Evolutionary conservation across 2,113 vertebrate species (phyloP).

Genomic region (Eptesicus fuscus): DNA sequence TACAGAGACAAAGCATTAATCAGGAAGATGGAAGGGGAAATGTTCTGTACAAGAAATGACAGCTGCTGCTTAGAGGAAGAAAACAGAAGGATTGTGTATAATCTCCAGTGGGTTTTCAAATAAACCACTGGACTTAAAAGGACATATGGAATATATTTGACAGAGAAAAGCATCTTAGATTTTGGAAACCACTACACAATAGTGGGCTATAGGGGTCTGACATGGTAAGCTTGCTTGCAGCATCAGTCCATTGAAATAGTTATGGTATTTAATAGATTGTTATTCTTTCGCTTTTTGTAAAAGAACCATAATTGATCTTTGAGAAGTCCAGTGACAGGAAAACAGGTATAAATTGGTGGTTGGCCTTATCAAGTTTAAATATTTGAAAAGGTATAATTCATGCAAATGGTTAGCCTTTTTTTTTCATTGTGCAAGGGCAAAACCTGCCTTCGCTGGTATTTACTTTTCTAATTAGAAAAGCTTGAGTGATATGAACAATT

Average conservation of each 20-base stretch:
- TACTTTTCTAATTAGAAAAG: constrained; percentile 77
- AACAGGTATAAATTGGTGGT: constrained; percentile 14
- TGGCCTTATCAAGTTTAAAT: constrained; percentile 48
- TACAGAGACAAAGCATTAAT: constrained; percentile 55
- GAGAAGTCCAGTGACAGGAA: constrained; percentile 20
- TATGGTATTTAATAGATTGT: not conserved
- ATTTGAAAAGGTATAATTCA: constrained; percentile 49
- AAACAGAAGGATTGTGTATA: constrained; percentile 15
- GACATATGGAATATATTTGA: not conserved
- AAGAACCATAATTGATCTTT: constrained; percentile 44
- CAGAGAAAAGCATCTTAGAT: constrained; percentile 20
- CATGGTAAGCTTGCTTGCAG: not conserved
- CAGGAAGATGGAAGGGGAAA: constrained; percentile 40
- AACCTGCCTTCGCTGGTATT: constrained; percentile 59
- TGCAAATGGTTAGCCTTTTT: constrained; percentile 59
- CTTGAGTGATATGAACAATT: constrained; percentile 70
- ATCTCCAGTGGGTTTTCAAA: constrained; percentile 45
- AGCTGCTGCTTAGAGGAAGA: constrained; percentile 38
- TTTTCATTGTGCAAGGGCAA: constrained; percentile 34
- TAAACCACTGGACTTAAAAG: constrained; percentile 29
- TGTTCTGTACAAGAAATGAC: constrained; percentile 57
- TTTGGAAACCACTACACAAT: not conserved
- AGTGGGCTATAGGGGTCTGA: not conserved
- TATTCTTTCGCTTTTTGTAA: constrained; percentile 5
- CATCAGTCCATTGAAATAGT: not conserved